Base-by-base conservation (phyloP, 2,797 vertebrate genomes). In the Chaenodraco wilsoni region DNA sequence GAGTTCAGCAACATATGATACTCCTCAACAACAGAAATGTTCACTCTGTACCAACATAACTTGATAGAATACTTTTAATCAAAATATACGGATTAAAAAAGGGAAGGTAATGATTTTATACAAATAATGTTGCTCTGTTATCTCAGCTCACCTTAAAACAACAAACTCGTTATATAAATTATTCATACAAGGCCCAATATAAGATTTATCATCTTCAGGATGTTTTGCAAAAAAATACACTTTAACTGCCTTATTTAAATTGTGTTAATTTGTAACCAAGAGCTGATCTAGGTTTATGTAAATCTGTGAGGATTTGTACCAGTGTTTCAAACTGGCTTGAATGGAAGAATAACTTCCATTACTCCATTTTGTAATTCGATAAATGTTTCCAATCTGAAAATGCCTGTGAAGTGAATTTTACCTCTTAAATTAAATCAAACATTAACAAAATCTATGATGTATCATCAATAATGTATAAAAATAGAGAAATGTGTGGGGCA, bases 181-280 rank as follows among this genome's bases (percentile, higher is more conserved):
- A 21, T 64, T 69, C 15, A 70, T 45, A 45, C 6, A 65, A n/a
- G 19, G 27, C 9, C 23, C 5, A 31, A 5, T 27, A 37, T 41
- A 43, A 37, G 4, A 56, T 65, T 15, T 40, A 62, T 51, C 17
- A 31, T 51, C 9, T 21, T 56, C 15, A 27, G 19, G 16, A 40
- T 50, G 8, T 59, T 68, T 59, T 65, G 12, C 17, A 43, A 43
- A 43, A n/a, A 52, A 1, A 5, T 45, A 56, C 13, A 21, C 37
- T 61, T 49, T 45, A 23, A n/a, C 61, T 15, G 3, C n/a, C 21
- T 80, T 17, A 54, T 58, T 71, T 44, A 27, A 63, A 72, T 69
- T 17, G 1, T 37, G 14, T 73, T 23, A 8, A 66, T 65, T 54
- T 51, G 43, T 27, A 5, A 45, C 23, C n/a, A 21, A 37, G 43